Evolutionary conservation across 2,113 vertebrate species (phyloP), one percentile per base, ranked within the genome.

Genomic region (Silurus meridionalis): DNA sequence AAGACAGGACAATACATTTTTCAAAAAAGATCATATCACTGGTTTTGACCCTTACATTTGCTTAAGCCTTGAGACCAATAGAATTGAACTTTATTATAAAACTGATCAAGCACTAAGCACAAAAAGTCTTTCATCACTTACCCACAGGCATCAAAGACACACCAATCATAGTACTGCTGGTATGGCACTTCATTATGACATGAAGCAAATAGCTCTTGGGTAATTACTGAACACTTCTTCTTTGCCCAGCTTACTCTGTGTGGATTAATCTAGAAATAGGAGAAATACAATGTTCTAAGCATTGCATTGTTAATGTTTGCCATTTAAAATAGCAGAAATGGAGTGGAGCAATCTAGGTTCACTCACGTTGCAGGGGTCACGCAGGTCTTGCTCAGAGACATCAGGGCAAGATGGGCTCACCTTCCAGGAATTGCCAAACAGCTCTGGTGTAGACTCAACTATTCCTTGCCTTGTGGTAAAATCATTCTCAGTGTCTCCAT

Each of bases 351-450:
- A 50, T 4, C 71, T 19, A 2, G 17, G 46, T 53, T 19, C 60
- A 92, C 94, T 82, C 87, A 97, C 96, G 0, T 90, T 74, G 84
- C 97, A 99, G 5, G 97, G 97, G 81, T 97, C 96, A 1, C 81
- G 87, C 2, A 92, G 85, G 19, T 96, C 96, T 80, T 95, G 92
- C 1, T 93, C 55, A 2, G 90, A 87, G 1, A 96, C 95, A 67
- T 98, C 97, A 0, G 96, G 97, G 85, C 97, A 98, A 28, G 97
- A 94, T 0, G 94, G 95, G 84, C 93, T 96, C 92, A 98, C 94
- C 75, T 96, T 95, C 98, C 98, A 99, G 60, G 97, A 97, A 92
- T 98, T 97, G 55, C 96, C 97, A 0, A 97, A 97, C 85, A 97
- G 94, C 80, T 96, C 94, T 0, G 97, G 85, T 0, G 94, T 97